Evolutionary conservation across 2,797 vertebrate species (phyloP), one percentile per base, ranked within the genome.

Genomic region (Acropternis orthonyx): DNA sequence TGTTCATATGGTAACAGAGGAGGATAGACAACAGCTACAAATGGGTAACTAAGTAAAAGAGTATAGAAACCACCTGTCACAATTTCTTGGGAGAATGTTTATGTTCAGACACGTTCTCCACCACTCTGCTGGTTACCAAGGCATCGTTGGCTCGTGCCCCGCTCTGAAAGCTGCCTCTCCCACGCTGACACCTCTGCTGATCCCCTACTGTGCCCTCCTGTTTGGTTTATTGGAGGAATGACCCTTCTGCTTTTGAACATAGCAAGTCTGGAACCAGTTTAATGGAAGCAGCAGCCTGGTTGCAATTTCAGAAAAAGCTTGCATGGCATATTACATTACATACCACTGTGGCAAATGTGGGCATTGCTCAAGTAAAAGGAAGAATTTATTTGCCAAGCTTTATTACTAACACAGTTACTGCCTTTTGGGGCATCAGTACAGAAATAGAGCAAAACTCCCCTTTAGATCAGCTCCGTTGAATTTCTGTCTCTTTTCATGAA

Each of bases 1-100:
- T 95, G 88, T 96, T 97, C 95, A 85, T 96, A 96, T 97, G 95
- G 97, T 96, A 97, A 92, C 95, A 94, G 72, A 74, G 87, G 72
- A 94, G 95, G 95, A 68, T 65, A 96, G 93, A 96, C 97, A 96
- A 84, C 88, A 96, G 92, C 68, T 91, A 92, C 36, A 91, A 93
- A 73, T 85, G 90, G 76, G 89, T 96, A 93, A 80, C 66, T 85
- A 75, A 82, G 91, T 92, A 93, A 84, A 89, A 88, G 61, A 90
- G 79, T 97, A 27, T 32, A 78, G 80, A 88, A 82, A 54, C 89
- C 93, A 92, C 89, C 96, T 93, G 89, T 81, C 91, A 82, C 55
- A 52, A 52, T 88, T 92, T 92, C 86, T 85, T 68, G 44, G 39
- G 23, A 73, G 82, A 63, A 12, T 80, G 79, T 83, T 82, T 74